Evolutionary conservation across 1,140 invertebrate species (phyloP).

Genomic region (Zophobas atratus): DNA sequence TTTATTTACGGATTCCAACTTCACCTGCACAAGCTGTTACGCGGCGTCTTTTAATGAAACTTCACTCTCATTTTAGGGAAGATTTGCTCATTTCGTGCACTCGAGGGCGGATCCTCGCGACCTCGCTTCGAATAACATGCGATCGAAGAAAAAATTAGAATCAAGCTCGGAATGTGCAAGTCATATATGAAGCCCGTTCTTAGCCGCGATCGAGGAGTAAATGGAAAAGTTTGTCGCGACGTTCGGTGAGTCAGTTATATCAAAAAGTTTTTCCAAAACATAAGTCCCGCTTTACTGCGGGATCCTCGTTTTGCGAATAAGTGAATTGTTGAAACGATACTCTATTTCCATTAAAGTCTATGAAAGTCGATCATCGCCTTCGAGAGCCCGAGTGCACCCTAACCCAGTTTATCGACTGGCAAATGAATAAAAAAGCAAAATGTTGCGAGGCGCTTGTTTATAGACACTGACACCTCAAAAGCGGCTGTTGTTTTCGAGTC

Average conservation of each 20-base stretch:
- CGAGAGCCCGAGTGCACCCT: not conserved
- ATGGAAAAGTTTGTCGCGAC: too few relatives aligned
- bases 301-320: not conserved
- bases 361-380: not conserved
- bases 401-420: not conserved
- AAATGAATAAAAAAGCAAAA: not conserved
- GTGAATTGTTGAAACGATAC: not conserved
- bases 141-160: conserved; percentile 8
- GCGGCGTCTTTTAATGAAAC: conserved; percentile 18
- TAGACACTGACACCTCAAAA: not conserved
- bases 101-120: conserved; percentile 11
- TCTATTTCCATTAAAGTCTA: not conserved
- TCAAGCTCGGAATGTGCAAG: conserved; percentile 32
- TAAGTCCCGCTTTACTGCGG: not conserved
- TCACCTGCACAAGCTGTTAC: conserved; percentile 16
- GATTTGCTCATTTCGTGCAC: conserved; percentile 29
- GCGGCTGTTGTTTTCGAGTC: not conserved
- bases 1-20: conserved; percentile 22
- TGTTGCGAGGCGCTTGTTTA: not conserved
- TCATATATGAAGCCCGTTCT: conserved; percentile 1
- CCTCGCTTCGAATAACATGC: conserved; percentile 15
- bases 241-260: too few relatives aligned
- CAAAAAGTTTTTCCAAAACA: not conserved
- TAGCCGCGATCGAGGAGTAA: not conserved
- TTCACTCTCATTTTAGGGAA: conserved; percentile 8